Base-by-base conservation (phyloP, 2,797 vertebrate genomes). In the Borostomias antarcticus region DNA sequence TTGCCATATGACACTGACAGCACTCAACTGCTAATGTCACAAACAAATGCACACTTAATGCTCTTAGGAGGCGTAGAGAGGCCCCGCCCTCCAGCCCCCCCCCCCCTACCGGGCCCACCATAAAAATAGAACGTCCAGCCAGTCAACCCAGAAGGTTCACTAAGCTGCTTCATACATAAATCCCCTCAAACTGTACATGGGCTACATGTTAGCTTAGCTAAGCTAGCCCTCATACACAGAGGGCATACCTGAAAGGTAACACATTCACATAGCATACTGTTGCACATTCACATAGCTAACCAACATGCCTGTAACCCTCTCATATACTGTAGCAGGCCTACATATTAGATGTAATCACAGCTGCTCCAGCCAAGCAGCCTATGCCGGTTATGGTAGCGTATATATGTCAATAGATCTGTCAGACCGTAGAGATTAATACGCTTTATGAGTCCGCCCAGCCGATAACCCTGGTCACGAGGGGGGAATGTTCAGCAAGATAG, bases 1-100 rank as follows among this genome's bases (percentile, higher is more conserved):
- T 72, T 78, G 73, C 76, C 82, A 83, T 78, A 83, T 73, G 82
- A 84, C 84, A 82, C 77, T 84, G 79, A 79, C 79, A 82, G 79
- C 76, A 71, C 75, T 68, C 66, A 58, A 52, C 69, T 48, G 79
- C 60, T 79, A 79, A 79, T 83, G 85, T 83, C 85, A 81, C 74
- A 69, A 80, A 79, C 85, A 86, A 82, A 78, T 64, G 62, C 77
- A 71, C 77, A 66, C 77, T 66, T 83, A 86, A 80, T 83, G 79
- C 77, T 85, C 84, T 82, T 78, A 80, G 72, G 63, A 61, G 53
- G 52, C 64, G 66, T 66, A 62, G 52, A 66, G 43, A 66, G 21
- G 15, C 61, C 73, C 54, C 54, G 61, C 63, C 26, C 40, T 43
- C 4, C 37, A 15, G 17, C 25, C 40, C 54, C 59, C 60, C 66